Percentiles rank a stretch among this genome's conserved stretches.
Evolutionary conservation across 2,888 invertebrate genomes (phyloP).

Genomic region (Acanthosepion esculentum): DNA sequence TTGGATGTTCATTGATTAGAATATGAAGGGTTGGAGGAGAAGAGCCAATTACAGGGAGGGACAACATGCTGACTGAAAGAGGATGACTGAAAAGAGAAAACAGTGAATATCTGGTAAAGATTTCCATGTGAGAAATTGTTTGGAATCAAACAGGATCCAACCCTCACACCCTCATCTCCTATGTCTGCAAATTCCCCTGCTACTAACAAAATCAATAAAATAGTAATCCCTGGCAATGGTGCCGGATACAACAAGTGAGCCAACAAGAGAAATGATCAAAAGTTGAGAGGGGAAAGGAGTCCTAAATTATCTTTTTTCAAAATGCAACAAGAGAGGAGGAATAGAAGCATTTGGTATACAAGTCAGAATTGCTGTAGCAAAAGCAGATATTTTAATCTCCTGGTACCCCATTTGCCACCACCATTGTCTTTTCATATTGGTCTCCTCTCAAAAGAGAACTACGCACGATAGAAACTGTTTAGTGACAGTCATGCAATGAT

Average conservation of each 20-base stretch:
- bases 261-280: neutral
- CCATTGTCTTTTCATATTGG: neutral
- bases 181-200: neutral
- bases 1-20: neutral
- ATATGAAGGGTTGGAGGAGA: neutral
- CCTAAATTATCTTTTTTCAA: neutral
- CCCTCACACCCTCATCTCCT: neutral
- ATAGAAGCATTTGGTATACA: neutral
- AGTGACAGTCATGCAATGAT: neutral
- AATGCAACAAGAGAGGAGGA: neutral
- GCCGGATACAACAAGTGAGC: neutral
- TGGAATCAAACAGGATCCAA: neutral
- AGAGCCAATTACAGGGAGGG: neutral
- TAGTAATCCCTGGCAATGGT: neutral
- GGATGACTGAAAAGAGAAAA: neutral
- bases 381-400: neutral
- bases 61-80: neutral
- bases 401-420: neutral
- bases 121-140: neutral
- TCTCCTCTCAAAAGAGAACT: neutral
- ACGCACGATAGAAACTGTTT: no score
- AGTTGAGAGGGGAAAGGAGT: neutral
- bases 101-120: no score
- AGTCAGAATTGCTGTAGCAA: neutral
- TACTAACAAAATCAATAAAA: neutral